Base-by-base conservation (phyloP, 2,888 invertebrate species). In the Gortyna flavago region DNA sequence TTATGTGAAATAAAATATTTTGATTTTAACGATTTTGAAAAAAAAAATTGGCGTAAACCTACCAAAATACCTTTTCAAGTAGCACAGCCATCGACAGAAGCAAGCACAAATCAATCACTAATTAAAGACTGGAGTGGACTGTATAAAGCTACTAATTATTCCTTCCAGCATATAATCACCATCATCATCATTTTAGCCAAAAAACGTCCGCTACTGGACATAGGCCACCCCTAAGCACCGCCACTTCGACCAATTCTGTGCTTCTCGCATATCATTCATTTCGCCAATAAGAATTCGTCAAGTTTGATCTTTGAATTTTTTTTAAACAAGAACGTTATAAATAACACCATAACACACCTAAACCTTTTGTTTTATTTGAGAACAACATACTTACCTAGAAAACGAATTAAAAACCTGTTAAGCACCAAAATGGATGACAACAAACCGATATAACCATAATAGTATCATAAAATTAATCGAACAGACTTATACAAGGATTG, bases 351-450 rank as follows among this genome's bases (percentile, higher is more conserved):
- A 32, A 32, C 41, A 41, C 11, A n/a, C 16, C 0, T n/a, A 81
- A n/a, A 57, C 8, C 9, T 67, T 71, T 71, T 70, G 18, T 75
- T 66, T 18, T 70, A 29, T 62, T 75, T 59, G 9, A 59, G 18
- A 64, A 66, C 38, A 59, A 59, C 41, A 71, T 64, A 54, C 9
- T 1, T 54, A 64, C 9, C 3, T 54, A 64, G 29, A 74, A 68
- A 54, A 72, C 61, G 21, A 69, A 74, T 57, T 57, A 32, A 65
- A 75, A 78, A 81, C 71, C 67, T 16, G 75, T 72, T 78, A 13
- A 32, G 21, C 35, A 67, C 38, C 32, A 75, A 57, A 83, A 83
- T 25, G n/a, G 48, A 84, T 62, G 72, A 62, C 35, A 81, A 68
- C 48, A 84, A 72, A 51, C 11, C 29, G 38, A 68, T 57, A 72